A percentile compares a stretch with the other conserved stretches of the same genome.
phyloP scores from a whole-genome alignment of 2,888 invertebrate species.

The Tachina fera region DNA sequence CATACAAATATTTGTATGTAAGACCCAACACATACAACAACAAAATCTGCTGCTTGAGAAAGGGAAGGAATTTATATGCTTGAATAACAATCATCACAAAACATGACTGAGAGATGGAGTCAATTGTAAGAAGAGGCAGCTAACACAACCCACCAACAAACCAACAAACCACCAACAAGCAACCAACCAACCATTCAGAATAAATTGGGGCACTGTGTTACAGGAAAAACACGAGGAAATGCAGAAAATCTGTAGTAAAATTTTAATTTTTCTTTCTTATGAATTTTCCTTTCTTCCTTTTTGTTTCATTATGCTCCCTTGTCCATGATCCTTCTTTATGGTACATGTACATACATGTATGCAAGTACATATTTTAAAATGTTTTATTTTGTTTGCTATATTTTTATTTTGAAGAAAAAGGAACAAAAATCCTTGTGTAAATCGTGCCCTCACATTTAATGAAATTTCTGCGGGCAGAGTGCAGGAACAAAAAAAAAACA shows the following conservation, averaged over 20 bases:
- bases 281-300: not conserved
- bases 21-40: constrained; percentile 19
- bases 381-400: constrained; percentile 15
- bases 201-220: constrained; percentile 61
- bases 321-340: constrained; percentile 49
- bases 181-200: constrained; percentile 33
- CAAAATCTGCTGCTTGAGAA: constrained; percentile 25
- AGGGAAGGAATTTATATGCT: constrained; percentile 61
- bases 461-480: constrained; percentile 12
- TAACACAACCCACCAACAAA: constrained; percentile 6
- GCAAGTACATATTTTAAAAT: constrained; percentile 10
- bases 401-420: not conserved
- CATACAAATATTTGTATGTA: constrained; percentile 14
- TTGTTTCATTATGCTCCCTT: not conserved
- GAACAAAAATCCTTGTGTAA: constrained; percentile 27
- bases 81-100: constrained; percentile 62
- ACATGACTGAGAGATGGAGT: constrained; percentile 53
- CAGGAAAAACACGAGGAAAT: constrained; percentile 61
- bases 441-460: not conserved
- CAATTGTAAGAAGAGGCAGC: constrained; percentile 33
- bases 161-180: not conserved
- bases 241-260: constrained; percentile 57
- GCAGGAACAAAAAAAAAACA: constrained; percentile 9
- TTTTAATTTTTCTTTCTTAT: constrained; percentile 34
- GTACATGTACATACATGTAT: no score